Conservation (phyloP, 2,797 vertebrate genomes). For the Spea hammondii region DNA sequence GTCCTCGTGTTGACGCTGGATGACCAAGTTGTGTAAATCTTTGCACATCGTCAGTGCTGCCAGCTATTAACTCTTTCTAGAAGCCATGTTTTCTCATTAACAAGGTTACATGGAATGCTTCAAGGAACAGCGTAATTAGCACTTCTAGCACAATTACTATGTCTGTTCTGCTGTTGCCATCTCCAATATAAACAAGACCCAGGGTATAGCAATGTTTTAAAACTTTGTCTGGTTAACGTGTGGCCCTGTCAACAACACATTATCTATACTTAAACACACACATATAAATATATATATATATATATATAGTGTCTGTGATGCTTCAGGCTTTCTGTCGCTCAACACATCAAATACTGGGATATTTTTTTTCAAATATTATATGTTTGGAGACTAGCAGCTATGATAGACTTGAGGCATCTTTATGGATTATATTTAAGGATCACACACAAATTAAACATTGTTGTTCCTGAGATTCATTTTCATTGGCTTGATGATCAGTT, state of each 20-base stretch:
- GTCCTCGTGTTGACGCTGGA: background rate
- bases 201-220: conserved; percentile 16
- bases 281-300: no score
- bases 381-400: no score
- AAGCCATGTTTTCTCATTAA: conserved; percentile 24
- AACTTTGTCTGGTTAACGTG: conserved; percentile 15
- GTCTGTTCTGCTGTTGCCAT: background rate
- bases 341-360: no score
- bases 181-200: conserved; percentile 23
- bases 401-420: no score
- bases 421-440: no score
- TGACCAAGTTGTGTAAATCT: background rate
- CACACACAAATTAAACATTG: no score
- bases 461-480: background rate
- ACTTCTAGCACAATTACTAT: background rate
- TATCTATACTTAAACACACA: no score
- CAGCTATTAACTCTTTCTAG: conserved; percentile 38
- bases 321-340: no score
- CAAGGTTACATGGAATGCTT: conserved; percentile 14
- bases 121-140: conserved; percentile 22
- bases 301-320: no score
- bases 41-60: background rate
- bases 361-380: no score
- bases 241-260: no score
- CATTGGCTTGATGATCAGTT: background rate